Evolutionary conservation across 1,140 invertebrate species (phyloP), one percentile per base, ranked within the genome.

Genomic region (Drosophila tristis): DNA sequence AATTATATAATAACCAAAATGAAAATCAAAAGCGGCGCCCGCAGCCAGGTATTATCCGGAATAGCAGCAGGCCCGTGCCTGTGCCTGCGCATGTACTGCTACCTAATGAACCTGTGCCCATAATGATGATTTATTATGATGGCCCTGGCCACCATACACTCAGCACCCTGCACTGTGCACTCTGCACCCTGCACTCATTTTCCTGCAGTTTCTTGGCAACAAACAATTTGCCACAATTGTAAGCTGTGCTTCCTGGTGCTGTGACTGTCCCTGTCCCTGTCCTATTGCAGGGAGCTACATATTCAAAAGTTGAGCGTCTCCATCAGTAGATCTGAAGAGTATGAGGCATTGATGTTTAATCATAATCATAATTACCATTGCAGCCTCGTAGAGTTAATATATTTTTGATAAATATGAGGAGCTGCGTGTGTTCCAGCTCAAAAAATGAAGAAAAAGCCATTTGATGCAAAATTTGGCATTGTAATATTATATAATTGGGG

Each of bases 61-160:
- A 42, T 65, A 80, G 56, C 35, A 49, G 60, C 64, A 26, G 51
- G 23, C 2, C 0, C 61, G 74, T 43, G 58, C 65, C 50, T 60
- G 42, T 49, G 54, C 56, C 51, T 87, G 20, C 2, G 20, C 20
- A 0, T 20, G 20, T 25, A 25, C 23, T 4, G 23, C 23, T 25
- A 25, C 2, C 2, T 25, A 87, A 87, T 78, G 71, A 82, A 73
- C 82, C 78, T 76, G 55, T 60, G 53, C 51, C 62, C 65, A 58
- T 86, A 86, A 87, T 65, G 78, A 87, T 87, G 78, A 87, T 82
- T 82, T 82, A 86, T 86, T 82, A 73, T 79, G 70, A 78, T 87
- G 84, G 63, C 47, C 47, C 31, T 44, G 58, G 23, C 4, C 11
- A n/a, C 50, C 29, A 9, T 20, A 13, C 29, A 4, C 26, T 3